phyloP scores from a whole-genome alignment of 2,797 vertebrate genomes.

The Agapornis canus region DNA sequence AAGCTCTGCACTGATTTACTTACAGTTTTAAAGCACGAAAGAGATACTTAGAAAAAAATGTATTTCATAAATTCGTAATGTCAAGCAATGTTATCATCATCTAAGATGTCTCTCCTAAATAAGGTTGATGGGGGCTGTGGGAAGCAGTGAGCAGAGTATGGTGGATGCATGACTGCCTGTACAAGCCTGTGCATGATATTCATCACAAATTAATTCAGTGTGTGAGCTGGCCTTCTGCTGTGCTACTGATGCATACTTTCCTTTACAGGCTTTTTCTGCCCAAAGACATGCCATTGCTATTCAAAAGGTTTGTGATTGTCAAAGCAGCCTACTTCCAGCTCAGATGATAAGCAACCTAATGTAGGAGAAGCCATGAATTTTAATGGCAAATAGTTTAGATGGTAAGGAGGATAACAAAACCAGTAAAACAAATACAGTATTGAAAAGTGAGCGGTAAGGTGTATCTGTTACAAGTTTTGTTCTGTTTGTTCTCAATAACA shows the following conservation, averaged over 20 bases:
- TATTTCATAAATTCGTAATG: fast-evolving
- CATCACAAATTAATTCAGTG: not conserved
- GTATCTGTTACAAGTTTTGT: not conserved
- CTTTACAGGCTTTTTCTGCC: not conserved
- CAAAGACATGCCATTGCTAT: not conserved
- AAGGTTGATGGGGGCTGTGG: not conserved
- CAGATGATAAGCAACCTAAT: not conserved
- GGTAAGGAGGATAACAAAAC: not conserved
- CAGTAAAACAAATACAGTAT: not conserved
- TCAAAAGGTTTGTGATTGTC: not conserved
- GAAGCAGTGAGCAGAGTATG: not conserved
- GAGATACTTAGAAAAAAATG: not conserved
- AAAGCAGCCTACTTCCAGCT: not conserved
- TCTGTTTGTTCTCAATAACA: not conserved
- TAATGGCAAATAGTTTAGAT: not conserved
- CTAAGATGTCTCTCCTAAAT: not conserved
- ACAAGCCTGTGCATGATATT: not conserved
- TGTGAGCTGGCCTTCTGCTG: not conserved
- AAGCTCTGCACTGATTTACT: not conserved
- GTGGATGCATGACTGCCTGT: not conserved
- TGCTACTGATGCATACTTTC: not conserved
- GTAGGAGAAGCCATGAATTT: not conserved
- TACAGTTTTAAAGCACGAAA: not conserved
- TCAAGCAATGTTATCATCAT: not conserved
- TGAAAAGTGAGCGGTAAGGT: not conserved